Evolutionary conservation across 2,888 invertebrate species (phyloP).

Genomic region (Charanyca ferruginea): DNA sequence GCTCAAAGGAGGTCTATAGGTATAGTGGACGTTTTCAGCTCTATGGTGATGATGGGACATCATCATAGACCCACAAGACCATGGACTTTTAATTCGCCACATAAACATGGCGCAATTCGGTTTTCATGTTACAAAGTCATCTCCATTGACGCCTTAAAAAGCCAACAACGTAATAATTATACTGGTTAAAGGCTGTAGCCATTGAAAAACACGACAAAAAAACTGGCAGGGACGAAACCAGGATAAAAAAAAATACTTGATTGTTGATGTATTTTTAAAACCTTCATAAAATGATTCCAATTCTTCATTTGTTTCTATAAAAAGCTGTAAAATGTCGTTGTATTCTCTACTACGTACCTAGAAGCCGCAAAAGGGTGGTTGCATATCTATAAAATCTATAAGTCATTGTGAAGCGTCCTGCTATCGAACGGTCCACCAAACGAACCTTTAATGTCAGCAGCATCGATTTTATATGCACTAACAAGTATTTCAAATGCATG

Average conservation of each 20-base stretch:
- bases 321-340: neutral
- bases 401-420: constrained; percentile 31
- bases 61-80: too few species aligned
- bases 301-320: constrained; percentile 11
- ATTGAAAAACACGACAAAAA: neutral
- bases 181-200: neutral
- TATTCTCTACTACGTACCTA: neutral
- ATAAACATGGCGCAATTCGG: neutral
- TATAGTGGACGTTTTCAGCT: too few species aligned
- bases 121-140: neutral
- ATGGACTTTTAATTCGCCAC: neutral
- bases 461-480: neutral
- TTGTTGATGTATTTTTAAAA: constrained; percentile 14
- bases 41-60: too few species aligned
- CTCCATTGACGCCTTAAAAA: neutral
- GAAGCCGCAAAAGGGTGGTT: constrained; percentile 32
- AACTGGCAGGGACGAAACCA: neutral
- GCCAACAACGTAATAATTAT: neutral
- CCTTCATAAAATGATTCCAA: neutral
- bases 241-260: neutral
- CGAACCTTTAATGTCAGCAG: constrained; percentile 7
- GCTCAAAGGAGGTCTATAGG: neutral
- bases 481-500: neutral
- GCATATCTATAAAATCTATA: constrained; percentile 47
- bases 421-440: constrained; percentile 38